Base-by-base conservation (phyloP, 2,888 invertebrate species). In the Leptinotarsa rubiginosa region DNA sequence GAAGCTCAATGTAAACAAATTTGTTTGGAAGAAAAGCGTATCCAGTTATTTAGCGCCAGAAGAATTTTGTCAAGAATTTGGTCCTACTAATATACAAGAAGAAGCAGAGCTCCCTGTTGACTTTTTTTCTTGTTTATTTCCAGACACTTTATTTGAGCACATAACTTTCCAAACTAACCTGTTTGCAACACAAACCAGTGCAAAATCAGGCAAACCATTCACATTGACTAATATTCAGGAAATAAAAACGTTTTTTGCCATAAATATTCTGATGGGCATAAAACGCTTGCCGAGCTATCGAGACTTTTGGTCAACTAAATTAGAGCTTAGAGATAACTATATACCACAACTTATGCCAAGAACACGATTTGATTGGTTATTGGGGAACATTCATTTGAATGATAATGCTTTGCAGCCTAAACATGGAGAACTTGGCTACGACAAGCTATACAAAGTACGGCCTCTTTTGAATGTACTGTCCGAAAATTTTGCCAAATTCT, bases 361-460 rank as follows among this genome's bases (percentile, higher is more conserved):
- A 47, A 62, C 59, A 47, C 62, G 62, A 68, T 73, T 73, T 50
- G 52, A n/a, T 49, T 73, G 67, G 66, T 56, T 75, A 47, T 68
- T 75, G 31, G 73, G 72, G 18, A 72, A 74, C 62, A 50, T 75
- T 31, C 82, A 82, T 75, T 59, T 82, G 62, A 80, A 77, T 73
- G 81, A 82, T 69, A 78, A 78, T 75, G 72, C 70, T 49, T 59
- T 75, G 22, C 74, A 76, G 71, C 79, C 79, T n/a, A 76, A 77
- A 71, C 75, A 69, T 72, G 74, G 72, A 18, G 69, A 75, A 47
- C 73, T 76, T 41, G 70, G 75, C 52, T 81, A 77, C 74, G 79
- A 82, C 66, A 81, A 80, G 76, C 71, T 82, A 47, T 81, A 78
- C 70, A 82, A 82, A 80, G 47, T 82, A 22, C 72, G 75, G 69